Evolutionary conservation across 2,888 invertebrate species (phyloP), one percentile per base, ranked within the genome.

Genomic region (Baronia brevicornis): DNA sequence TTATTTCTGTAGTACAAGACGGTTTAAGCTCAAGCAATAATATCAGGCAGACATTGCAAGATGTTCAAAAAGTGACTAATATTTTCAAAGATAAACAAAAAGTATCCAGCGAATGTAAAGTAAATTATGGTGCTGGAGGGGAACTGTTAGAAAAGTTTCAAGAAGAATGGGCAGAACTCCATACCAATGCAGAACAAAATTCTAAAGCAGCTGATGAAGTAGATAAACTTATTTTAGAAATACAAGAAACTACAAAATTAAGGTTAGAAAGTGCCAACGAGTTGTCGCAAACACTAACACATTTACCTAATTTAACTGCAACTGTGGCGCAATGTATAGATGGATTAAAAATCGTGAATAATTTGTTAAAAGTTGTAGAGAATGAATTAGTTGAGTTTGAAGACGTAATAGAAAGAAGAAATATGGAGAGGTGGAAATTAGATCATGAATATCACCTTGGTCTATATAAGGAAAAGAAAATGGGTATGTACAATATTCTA

Each of bases 391-490:
- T 89, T 5, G 79, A 87, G 30, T 84, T 92, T 39, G 90, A 92
- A 58, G 89, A 91, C 53, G 60, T 90, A 36, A 87, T 91, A 6
- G 91, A 92, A 54, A 87, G 87, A 40, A 84, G 88, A 39, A 90
- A 91, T 42, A 85, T 92, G 58, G 89, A 91, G 52, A 89, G 87
- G 54, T 87, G 88, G 70, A 91, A 92, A 62, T 59, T 89, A 22
- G 90, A 91, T 53, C 91, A 92, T 55, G 84, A 88, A 45, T 90
- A 90, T 54, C 91, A 92, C 44, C 75, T 93, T 31, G 87, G 88
- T 8, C 66, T 91, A 44, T 91, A 91, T 48, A 88, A 91, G 60
- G 89, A 91, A 48, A 89, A 89, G 49, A 91, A 91, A 73, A 77
- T 90, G 62, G 88, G 92, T 91, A 66, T 56, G 56, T 39, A 29